phyloP scores from a whole-genome alignment of 2,797 vertebrate genomes.

The Rhadinocentrus ornatus region DNA sequence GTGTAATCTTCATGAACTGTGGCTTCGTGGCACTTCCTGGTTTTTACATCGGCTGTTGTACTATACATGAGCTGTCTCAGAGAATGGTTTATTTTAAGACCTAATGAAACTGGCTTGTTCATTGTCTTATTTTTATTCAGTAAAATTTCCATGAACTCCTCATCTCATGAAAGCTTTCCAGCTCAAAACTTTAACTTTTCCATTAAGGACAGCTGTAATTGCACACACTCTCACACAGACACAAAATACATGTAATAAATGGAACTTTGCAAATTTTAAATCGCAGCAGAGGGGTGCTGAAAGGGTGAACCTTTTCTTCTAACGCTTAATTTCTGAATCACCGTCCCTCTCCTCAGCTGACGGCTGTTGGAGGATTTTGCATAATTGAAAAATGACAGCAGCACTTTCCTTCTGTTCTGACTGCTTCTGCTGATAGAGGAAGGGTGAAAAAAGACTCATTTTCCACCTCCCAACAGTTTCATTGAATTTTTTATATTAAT shows the following conservation, averaged over 20 bases:
- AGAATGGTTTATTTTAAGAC: no score
- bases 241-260: not conserved
- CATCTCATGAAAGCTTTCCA: slow-evolving; percentile 13
- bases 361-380: slow-evolving; percentile 52
- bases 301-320: slow-evolving; percentile 46
- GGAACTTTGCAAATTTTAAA: slow-evolving; percentile 28
- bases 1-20: no score
- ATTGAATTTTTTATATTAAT: slow-evolving; percentile 31
- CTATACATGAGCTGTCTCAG: no score
- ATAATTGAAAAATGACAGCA: slow-evolving; percentile 68
- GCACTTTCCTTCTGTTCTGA: slow-evolving; percentile 34
- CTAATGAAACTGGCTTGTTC: not conserved
- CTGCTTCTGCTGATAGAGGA: slow-evolving; percentile 50
- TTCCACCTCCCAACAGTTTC: slow-evolving; percentile 24
- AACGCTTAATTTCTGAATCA: slow-evolving; percentile 38
- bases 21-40: no score
- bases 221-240: not conserved
- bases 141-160: not conserved
- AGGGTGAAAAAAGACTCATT: slow-evolving; percentile 13
- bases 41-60: no score
- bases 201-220: slow-evolving; percentile 28
- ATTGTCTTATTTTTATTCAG: not conserved
- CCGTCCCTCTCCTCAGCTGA: slow-evolving; percentile 42
- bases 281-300: slow-evolving; percentile 22
- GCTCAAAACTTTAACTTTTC: slow-evolving; percentile 36